A percentile compares a stretch with the other conserved stretches of the same genome.
These are phyloP conservation scores for Strigops habroptila DNA, from an alignment of 2,113 vertebrate species.

Conservation along the genomic window DNA sequence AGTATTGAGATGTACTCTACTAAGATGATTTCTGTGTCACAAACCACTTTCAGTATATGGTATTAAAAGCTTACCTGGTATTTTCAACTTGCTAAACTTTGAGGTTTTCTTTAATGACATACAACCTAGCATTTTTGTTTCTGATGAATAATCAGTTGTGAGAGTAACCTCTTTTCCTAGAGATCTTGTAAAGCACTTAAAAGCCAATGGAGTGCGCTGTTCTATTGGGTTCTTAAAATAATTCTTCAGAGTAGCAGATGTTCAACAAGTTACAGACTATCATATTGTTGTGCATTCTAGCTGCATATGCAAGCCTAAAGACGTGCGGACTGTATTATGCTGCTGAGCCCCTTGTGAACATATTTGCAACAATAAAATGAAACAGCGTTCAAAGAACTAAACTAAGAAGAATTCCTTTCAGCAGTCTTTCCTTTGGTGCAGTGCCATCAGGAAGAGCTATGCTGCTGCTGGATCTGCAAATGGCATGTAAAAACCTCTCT, in stretches of 20 bases:
- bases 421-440: not conserved
- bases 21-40: not conserved
- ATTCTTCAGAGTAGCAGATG: not conserved
- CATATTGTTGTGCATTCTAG: not conserved
- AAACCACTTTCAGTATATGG: not conserved
- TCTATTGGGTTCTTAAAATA: not conserved
- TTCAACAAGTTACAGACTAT: not conserved
- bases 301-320: not conserved
- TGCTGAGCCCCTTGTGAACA: not conserved
- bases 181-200: not conserved
- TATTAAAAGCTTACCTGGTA: conserved; percentile 1
- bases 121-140: not conserved
- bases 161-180: not conserved
- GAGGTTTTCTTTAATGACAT: not conserved
- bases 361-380: not conserved
- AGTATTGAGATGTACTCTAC: not conserved
- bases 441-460: not conserved
- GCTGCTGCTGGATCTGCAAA: not conserved
- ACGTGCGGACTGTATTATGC: not conserved
- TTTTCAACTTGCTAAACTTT: conserved; percentile 17
- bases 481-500: accelerated
- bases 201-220: not conserved
- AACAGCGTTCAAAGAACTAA: not conserved
- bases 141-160: not conserved
- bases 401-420: not conserved